phyloP scores from a whole-genome alignment of 2,888 invertebrate species.

The Melanotus villosus region DNA sequence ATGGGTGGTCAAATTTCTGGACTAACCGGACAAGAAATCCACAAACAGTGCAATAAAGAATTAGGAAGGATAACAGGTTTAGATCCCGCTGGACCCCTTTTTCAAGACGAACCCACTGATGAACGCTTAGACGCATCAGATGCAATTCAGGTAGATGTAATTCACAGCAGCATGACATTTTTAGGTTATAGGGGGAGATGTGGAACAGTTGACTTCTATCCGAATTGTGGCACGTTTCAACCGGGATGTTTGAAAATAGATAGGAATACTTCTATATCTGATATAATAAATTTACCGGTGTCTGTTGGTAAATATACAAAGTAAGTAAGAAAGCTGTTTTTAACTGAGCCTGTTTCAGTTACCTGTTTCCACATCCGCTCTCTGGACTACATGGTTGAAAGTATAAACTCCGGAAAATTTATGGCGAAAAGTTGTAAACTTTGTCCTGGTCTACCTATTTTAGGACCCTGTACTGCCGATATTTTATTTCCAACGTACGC shows the following conservation, averaged over 20 bases:
- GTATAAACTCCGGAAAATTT: neutral
- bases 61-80: slow-evolving; percentile 1
- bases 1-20: slow-evolving; percentile 5
- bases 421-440: neutral
- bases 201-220: slow-evolving; percentile 30
- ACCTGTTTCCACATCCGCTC: slow-evolving; percentile 16
- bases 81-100: slow-evolving; percentile 7
- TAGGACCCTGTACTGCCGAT: neutral
- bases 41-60: neutral
- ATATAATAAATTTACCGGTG: slow-evolving; percentile 4
- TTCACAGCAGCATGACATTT: neutral
- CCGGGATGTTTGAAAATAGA: neutral
- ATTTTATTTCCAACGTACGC: neutral
- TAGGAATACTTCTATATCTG: neutral
- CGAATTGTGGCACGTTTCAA: slow-evolving; percentile 27
- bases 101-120: neutral
- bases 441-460: slow-evolving; percentile 5
- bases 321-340: neutral
- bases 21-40: neutral
- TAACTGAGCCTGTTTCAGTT: neutral
- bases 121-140: neutral
- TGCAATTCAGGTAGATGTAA: neutral
- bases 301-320: slow-evolving; percentile 1
- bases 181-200: slow-evolving; percentile 8
- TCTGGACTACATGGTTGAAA: slow-evolving; percentile 8